Evolutionary conservation across 2,113 vertebrate genomes (phyloP), one percentile per base, ranked within the genome.

Genomic region (Noctilio leporinus): DNA sequence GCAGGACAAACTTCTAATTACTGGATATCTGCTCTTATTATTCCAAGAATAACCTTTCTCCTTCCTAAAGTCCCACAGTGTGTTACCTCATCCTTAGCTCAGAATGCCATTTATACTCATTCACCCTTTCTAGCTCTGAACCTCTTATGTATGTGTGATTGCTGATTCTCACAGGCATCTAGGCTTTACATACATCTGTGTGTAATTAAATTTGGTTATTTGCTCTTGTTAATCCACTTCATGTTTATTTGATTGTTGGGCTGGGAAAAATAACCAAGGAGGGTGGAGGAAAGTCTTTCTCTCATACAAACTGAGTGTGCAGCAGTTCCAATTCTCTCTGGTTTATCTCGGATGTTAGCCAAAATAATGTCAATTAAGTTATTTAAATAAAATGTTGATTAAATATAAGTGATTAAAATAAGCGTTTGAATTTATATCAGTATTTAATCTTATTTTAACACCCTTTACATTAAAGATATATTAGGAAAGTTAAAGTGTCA

Each of bases 321-420:
- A 38, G 4, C 24, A 45, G 35, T 67, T 16, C 26, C 88, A 57
- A 4, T 78, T 15, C 20, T 85, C 14, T 76, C 10, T 73, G 1
- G 10, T 47, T 91, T 12, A 90, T n/a, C 2, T 24, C 75, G 65
- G 78, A 35, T 86, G 69, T 64, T 93, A 96, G 77, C 26, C 64
- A 96, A 95, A 90, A 91, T 90, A 82, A 96, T 86, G 91, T 77
- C 57, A 95, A 86, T 86, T 84, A 93, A 62, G 20, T 77, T 77
- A 93, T 85, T 94, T 55, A 93, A 96, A 91, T 93, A 82, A 80
- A 95, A 91, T 80, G 12, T 72, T 89, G 62, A 93, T 95, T 95
- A 96, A 96, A 75, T 96, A 86, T 73, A 72, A 72, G 26, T 57
- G 35, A 82, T 97, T 95, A 93, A 91, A 96, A 62, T 72, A n/a